Evolutionary conservation across 2,113 vertebrate genomes (phyloP).

Genomic region (Calypte anna): DNA sequence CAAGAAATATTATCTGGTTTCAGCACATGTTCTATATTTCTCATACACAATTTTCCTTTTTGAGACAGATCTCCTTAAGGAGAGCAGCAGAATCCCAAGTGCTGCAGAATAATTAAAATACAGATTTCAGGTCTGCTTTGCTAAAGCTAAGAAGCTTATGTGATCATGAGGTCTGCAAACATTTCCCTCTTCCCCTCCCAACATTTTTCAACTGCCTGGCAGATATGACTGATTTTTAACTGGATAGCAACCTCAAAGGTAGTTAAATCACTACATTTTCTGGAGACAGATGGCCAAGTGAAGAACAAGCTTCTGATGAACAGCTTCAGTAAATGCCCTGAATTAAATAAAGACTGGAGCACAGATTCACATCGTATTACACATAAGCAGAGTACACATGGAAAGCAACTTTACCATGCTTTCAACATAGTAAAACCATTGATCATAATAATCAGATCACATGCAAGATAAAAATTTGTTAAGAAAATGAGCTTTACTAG

Average conservation of each 20-base stretch:
- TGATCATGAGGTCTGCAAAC: background rate
- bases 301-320: constrained; percentile 15
- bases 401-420: background rate
- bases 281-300: constrained; percentile 35
- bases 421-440: background rate
- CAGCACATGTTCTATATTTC: background rate
- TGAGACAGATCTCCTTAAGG: background rate
- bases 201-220: constrained; percentile 1
- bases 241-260: background rate
- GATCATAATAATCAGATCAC: background rate
- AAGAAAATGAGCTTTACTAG: background rate
- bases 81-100: constrained; percentile 8
- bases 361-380: background rate
- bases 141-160: constrained; percentile 62
- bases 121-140: constrained; percentile 56
- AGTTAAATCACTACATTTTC: background rate
- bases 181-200: constrained; percentile 13
- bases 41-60: background rate
- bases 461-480: background rate
- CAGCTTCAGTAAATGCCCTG: background rate
- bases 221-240: constrained; percentile 46
- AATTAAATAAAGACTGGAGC: background rate
- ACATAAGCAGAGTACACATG: background rate
- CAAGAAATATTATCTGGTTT: background rate
- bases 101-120: constrained; percentile 41